A percentile compares a stretch with the other conserved stretches of the same genome.
These are phyloP conservation scores for Aspiorhynchus laticeps DNA, from an alignment of 2,113 vertebrate species.

Conservation along the genomic window DNA sequence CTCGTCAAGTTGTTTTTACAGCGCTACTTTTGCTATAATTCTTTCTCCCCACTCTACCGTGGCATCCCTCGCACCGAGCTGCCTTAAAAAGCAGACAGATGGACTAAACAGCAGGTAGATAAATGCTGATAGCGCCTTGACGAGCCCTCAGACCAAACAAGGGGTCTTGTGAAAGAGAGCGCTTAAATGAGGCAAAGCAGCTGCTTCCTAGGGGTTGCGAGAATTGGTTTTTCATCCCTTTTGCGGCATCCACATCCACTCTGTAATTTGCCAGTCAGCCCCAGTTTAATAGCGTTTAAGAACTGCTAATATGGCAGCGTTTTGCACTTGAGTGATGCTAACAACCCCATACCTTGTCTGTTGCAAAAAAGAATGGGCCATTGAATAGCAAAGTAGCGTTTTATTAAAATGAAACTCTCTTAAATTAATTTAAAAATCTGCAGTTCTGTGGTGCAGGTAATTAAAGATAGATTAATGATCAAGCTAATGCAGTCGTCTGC, in stretches of 20 bases:
- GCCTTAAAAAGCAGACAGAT: constrained; percentile 62
- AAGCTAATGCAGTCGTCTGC: constrained; percentile 48
- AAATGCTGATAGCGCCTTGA: constrained; percentile 77
- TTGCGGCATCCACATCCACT: constrained; percentile 41
- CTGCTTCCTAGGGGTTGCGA: constrained; percentile 51
- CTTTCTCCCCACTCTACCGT: constrained; percentile 33
- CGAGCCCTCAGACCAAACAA: constrained; percentile 63
- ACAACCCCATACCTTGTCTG: constrained; percentile 43
- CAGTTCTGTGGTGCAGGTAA: constrained; percentile 63
- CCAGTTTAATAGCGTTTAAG: constrained; percentile 63
- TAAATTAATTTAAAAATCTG: constrained; percentile 60
- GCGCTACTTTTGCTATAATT: constrained; percentile 27
- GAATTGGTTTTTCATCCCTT: constrained; percentile 56
- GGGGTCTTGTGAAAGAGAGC: constrained; percentile 66
- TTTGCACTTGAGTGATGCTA: constrained; percentile 60
- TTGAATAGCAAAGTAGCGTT: constrained; percentile 48
- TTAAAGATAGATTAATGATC: constrained; percentile 66
- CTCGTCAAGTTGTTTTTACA: constrained; percentile 35
- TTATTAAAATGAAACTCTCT: constrained; percentile 56
- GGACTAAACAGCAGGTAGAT: constrained; percentile 80
- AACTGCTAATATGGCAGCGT: constrained; percentile 64
- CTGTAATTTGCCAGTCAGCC: constrained; percentile 71
- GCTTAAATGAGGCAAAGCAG: constrained; percentile 55
- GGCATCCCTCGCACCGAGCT: background rate
- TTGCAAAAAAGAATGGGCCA: constrained; percentile 41